phyloP scores from a whole-genome alignment of 2,888 invertebrate species.

The Cepaea hortensis region DNA sequence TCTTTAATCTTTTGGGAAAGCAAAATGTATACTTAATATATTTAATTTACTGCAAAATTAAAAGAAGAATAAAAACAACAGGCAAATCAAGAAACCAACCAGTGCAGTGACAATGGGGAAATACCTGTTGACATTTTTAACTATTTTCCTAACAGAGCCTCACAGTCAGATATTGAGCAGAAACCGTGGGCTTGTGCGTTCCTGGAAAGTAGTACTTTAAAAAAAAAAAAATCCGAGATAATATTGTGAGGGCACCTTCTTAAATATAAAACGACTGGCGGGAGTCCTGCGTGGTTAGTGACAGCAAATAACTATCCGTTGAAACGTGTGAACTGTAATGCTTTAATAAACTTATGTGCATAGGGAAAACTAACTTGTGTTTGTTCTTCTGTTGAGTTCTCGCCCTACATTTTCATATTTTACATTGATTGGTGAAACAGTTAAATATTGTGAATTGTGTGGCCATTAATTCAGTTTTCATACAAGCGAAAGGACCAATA shows the following conservation, averaged over 20 bases:
- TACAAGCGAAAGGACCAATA: neutral
- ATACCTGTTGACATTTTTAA: neutral
- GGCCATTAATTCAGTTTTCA: neutral
- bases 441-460: neutral
- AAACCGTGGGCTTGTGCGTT: slow-evolving; percentile 25
- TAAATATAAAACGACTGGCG: neutral
- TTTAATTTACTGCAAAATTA: no score
- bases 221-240: neutral
- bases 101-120: neutral
- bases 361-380: neutral
- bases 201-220: slow-evolving; percentile 1
- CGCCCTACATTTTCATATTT: neutral
- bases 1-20: no score
- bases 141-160: slow-evolving; percentile 4
- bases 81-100: no score
- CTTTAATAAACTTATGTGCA: neutral
- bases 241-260: no score
- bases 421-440: neutral
- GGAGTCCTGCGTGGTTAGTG: neutral
- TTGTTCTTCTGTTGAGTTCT: no score
- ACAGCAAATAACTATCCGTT: neutral
- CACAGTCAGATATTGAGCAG: neutral
- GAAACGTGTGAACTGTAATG: neutral
- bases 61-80: no score
- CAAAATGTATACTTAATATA: no score